A percentile compares a stretch with the other conserved stretches of the same genome.
These are phyloP conservation scores for Oeneis ivallda DNA, from an alignment of 2,888 invertebrate genomes.

Conservation along the genomic window DNA sequence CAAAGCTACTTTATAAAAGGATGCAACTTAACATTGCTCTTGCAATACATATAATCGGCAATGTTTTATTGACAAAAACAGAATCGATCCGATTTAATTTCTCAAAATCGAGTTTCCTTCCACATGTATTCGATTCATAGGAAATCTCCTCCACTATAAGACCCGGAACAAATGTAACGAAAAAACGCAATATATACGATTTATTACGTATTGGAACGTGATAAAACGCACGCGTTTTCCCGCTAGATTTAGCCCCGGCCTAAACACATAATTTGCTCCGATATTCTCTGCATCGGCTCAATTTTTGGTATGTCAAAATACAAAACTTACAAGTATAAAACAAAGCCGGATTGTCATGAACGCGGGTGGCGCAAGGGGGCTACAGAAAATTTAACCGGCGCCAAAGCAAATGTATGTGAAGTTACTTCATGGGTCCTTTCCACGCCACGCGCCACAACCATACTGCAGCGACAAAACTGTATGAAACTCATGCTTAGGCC, in stretches of 20 bases:
- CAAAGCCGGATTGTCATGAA: conserved; percentile 46
- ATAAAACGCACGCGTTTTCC: too few species aligned
- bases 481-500: too few species aligned
- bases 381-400: conserved; percentile 50
- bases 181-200: too few species aligned
- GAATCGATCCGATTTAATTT: neutral
- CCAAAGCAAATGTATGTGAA: conserved; percentile 59
- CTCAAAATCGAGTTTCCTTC: neutral
- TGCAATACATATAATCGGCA: too few species aligned
- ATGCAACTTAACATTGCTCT: neutral
- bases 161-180: too few species aligned
- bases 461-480: neutral
- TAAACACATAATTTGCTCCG: conserved; percentile 55
- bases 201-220: too few species aligned
- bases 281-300: conserved; percentile 53
- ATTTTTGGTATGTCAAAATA: conserved; percentile 51
- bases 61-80: too few species aligned
- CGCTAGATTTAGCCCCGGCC: too few species aligned
- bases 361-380: conserved; percentile 55
- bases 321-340: conserved; percentile 36
- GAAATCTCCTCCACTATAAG: neutral
- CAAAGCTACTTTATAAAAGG: neutral
- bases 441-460: neutral
- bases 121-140: neutral
- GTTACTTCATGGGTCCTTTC: conserved; percentile 24